Evolutionary conservation across 2,797 vertebrate species (phyloP).

Genomic region (Nyctibius grandis): DNA sequence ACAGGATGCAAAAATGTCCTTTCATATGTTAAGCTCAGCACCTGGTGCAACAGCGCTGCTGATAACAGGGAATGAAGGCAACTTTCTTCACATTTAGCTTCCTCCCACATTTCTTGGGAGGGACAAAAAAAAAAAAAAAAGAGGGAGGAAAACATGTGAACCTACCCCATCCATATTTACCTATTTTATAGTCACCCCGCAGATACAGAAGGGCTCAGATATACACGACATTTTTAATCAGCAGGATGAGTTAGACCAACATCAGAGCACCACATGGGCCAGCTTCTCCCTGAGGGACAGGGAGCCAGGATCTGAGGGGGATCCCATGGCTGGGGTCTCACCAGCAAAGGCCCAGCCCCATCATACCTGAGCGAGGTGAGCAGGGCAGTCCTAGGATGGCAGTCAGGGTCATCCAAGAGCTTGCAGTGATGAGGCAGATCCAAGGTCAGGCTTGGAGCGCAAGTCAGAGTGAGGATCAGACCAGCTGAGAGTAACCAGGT

Average conservation of each 20-base stretch:
- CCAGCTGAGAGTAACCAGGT: background rate
- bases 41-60: background rate
- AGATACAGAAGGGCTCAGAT: accelerated
- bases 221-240: accelerated
- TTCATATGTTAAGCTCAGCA: background rate
- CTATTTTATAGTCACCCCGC: background rate
- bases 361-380: accelerated
- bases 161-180: background rate
- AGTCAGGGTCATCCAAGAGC: background rate
- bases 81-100: background rate
- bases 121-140: accelerated
- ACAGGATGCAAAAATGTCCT: background rate
- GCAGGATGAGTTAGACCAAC: background rate
- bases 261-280: background rate
- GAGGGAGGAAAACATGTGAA: background rate
- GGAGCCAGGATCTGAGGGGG: background rate
- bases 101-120: background rate
- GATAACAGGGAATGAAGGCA: constrained; percentile 22
- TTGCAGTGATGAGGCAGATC: accelerated
- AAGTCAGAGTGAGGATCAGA: background rate
- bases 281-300: background rate
- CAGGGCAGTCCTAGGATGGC: background rate
- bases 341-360: background rate
- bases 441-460: background rate
- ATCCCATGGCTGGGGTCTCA: no score